These are phyloP conservation scores for Actinemys pallida DNA, from an alignment of 2,113 vertebrate species.

Conservation along the genomic window DNA sequence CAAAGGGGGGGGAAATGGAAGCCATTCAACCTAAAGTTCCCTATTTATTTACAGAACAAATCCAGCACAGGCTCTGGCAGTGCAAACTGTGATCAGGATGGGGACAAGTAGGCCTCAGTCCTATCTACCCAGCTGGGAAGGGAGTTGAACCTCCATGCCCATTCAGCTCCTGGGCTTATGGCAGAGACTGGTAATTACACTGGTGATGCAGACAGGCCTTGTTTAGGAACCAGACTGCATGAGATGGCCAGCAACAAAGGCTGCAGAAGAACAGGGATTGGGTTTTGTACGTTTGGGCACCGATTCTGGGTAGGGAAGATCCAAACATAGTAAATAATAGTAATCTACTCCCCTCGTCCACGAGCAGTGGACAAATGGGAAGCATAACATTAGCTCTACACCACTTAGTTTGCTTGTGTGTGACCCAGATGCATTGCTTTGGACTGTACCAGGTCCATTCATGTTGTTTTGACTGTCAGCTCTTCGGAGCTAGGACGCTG, in stretches of 20 bases:
- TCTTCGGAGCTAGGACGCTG: background rate
- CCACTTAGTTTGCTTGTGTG: background rate
- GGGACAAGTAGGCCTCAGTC: background rate
- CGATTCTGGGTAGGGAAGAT: background rate
- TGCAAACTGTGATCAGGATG: background rate
- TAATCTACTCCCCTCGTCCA: background rate
- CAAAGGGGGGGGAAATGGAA: conserved; percentile 55
- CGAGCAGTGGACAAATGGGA: rapidly evolving
- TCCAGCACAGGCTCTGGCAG: background rate
- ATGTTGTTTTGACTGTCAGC: rapidly evolving
- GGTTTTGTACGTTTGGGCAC: background rate
- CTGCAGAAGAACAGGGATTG: background rate
- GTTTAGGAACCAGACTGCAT: background rate
- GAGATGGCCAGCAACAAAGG: background rate
- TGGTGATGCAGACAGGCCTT: background rate
- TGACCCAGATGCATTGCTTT: background rate
- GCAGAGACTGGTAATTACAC: background rate
- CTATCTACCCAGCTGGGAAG: background rate
- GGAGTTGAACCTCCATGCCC: background rate
- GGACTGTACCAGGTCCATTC: background rate
- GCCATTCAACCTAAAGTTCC: conserved; percentile 27
- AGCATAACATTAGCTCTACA: background rate
- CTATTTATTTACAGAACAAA: background rate
- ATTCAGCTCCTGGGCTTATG: background rate
- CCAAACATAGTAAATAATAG: background rate